phyloP scores from a whole-genome alignment of 2,797 vertebrate species.

The Strix occidentalis region DNA sequence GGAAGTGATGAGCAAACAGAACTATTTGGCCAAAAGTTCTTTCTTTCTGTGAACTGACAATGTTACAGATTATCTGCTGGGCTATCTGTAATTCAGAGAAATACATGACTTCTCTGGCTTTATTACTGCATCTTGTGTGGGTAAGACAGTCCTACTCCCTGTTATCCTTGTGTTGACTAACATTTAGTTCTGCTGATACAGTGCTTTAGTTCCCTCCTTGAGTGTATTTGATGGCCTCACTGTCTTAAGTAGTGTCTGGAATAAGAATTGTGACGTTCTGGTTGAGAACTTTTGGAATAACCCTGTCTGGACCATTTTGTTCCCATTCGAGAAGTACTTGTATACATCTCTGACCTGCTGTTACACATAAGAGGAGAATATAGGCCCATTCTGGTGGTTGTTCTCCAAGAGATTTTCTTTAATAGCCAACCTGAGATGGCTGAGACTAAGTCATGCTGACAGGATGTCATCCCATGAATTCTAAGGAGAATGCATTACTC shows the following conservation, averaged over 20 bases:
- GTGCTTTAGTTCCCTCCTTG: neutral
- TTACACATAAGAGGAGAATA: neutral
- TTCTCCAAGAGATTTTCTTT: neutral
- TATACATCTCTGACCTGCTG: neutral
- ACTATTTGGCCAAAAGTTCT: neutral
- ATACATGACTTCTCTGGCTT: neutral
- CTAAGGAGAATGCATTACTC: neutral
- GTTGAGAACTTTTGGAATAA: neutral
- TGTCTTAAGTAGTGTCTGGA: neutral
- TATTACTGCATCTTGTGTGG: neutral
- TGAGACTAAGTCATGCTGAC: neutral
- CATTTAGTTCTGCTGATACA: neutral
- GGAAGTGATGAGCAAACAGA: conserved; percentile 15
- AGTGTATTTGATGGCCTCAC: neutral
- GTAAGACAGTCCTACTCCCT: neutral
- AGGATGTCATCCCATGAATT: neutral
- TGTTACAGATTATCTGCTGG: neutral
- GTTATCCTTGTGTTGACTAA: neutral
- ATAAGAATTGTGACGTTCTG: neutral
- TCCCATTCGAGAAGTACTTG: neutral
- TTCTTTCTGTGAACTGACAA: neutral
- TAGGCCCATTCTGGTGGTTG: neutral
- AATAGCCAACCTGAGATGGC: neutral
- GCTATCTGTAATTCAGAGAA: neutral
- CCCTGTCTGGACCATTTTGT: neutral